Percentiles rank a stretch among this genome's conserved stretches.
Evolutionary conservation across 2,797 vertebrate genomes (phyloP).

Genomic region (Orientallactaga sibirica): DNA sequence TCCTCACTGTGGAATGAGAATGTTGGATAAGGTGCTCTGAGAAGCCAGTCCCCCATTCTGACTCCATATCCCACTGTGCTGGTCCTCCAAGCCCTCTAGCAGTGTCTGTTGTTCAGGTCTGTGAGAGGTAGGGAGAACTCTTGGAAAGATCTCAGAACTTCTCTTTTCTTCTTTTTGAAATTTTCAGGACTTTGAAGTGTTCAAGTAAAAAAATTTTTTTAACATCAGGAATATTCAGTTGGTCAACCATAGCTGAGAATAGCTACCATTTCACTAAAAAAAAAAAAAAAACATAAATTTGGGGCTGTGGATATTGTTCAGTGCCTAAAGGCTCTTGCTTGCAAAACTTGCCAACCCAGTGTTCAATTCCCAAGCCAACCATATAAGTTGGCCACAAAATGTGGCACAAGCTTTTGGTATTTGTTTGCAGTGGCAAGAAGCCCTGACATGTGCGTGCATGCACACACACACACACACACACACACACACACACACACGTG

Average conservation of each 20-base stretch:
- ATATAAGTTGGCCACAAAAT: too few species aligned
- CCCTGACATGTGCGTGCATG: too few species aligned
- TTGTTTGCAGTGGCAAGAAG: too few species aligned
- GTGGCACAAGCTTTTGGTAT: too few species aligned
- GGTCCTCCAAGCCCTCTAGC: neutral
- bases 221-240: constrained; percentile 2
- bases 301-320: too few species aligned
- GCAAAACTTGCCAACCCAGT: too few species aligned
- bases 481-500: too few species aligned
- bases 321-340: too few species aligned
- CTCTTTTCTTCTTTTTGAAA: neutral
- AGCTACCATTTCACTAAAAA: neutral
- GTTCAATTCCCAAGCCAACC: too few species aligned
- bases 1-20: neutral
- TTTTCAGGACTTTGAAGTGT: neutral
- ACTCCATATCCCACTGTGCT: too few species aligned
- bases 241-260: neutral
- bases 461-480: too few species aligned
- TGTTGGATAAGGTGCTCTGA: too few species aligned
- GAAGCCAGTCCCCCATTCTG: neutral
- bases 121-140: neutral
- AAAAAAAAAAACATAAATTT: neutral
- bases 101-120: neutral
- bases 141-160: neutral
- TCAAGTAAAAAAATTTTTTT: neutral